These are phyloP conservation scores for Trichomalopsis sarcophagae DNA, from an alignment of 1,140 invertebrate species.

Conservation along the genomic window DNA sequence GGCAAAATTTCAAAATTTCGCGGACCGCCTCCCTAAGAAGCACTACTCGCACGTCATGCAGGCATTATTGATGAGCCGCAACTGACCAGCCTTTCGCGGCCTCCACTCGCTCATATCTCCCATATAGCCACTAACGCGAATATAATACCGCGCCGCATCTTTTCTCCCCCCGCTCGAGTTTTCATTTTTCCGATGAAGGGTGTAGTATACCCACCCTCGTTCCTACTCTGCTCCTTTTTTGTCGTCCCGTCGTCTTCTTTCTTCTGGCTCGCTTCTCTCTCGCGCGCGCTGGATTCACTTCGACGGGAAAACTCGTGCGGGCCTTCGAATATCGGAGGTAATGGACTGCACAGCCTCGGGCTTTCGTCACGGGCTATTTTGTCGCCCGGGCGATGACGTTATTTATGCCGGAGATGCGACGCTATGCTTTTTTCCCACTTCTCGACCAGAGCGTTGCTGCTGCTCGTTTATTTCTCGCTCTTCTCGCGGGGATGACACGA, in stretches of 20 bases:
- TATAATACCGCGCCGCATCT: constrained; percentile 19
- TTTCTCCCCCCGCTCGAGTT: neutral
- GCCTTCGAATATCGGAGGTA: constrained; percentile 27
- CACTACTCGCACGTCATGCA: constrained; percentile 31
- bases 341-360: constrained; percentile 36
- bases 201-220: neutral
- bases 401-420: constrained; percentile 15
- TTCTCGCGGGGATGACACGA: neutral
- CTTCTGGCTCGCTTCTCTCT: constrained; percentile 1
- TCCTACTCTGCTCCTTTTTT: neutral
- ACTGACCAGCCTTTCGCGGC: constrained; percentile 17
- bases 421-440: neutral
- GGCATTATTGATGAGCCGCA: constrained; percentile 42
- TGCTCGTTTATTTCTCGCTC: constrained; percentile 32
- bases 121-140: constrained; percentile 35
- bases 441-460: neutral
- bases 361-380: constrained; percentile 44
- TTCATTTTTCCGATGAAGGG: constrained; percentile 38
- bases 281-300: constrained; percentile 10
- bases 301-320: constrained; percentile 18
- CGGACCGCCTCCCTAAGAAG: neutral
- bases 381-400: constrained; percentile 3
- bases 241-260: neutral
- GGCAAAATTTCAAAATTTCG: neutral
- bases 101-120: neutral